Evolutionary conservation across 2,797 vertebrate species (phyloP).

Genomic region (Columba guinea): DNA sequence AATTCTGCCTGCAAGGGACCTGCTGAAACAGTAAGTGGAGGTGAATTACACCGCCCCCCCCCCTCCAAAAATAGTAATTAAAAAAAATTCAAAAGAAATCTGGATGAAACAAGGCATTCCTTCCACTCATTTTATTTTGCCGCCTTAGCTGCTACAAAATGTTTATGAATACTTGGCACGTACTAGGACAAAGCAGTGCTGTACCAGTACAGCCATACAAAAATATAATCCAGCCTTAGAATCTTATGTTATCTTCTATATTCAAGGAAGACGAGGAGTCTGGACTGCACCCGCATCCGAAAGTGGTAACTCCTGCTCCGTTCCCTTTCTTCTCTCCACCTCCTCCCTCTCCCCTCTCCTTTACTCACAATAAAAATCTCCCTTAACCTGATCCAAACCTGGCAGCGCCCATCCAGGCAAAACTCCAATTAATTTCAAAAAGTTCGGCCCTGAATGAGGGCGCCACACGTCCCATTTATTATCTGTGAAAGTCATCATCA

Average conservation of each 20-base stretch:
- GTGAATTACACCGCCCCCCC: not conserved
- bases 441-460: not conserved
- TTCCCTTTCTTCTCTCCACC: not conserved
- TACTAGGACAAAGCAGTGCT: not conserved
- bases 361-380: not conserved
- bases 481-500: not conserved
- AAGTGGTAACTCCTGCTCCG: not conserved
- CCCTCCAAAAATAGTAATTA: not conserved
- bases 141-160: not conserved
- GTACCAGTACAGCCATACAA: not conserved
- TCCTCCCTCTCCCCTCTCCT: not conserved
- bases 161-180: not conserved
- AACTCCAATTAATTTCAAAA: not conserved
- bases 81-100: not conserved
- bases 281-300: not conserved
- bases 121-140: not conserved
- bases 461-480: not conserved
- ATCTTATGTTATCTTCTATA: not conserved
- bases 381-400: not conserved
- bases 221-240: not conserved
- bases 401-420: rapidly evolving
- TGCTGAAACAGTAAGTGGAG: not conserved
- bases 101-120: not conserved
- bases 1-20: not conserved
- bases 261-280: not conserved